Evolutionary conservation across 2,888 invertebrate genomes (phyloP), one percentile per base, ranked within the genome.

Genomic region (Aphrophora alni): DNA sequence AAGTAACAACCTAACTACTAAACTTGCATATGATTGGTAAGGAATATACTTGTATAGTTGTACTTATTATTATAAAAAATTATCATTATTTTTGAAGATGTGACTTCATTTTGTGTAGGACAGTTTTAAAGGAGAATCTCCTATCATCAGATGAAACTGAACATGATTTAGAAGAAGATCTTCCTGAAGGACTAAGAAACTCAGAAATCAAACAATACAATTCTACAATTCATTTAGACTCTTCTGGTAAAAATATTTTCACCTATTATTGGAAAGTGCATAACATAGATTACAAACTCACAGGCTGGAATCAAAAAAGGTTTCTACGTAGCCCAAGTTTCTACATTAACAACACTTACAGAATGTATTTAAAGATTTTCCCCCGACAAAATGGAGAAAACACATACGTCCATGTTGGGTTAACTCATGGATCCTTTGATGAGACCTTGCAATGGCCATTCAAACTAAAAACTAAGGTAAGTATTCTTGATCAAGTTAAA

Each of bases 231-330:
- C 86, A 87, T 83, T 38, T 83, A 44, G 82, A 85, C 27, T 83
- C 85, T n/a, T 84, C 84, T 24, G 83, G 72, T 0, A 80, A 76
- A 59, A 78, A 75, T 27, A 86, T 87, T 12, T 87, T 87, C 83
- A 87, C 87, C 4, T 88, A 87, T 83, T 88, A 87, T 84, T 88
- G 88, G 88, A 82, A 85, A 33, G 85, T 88, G 33, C 83, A 83
- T 12, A 86, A 87, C 74, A 85, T 88, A 82, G 82, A 83, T 51
- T 85, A 86, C 83, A 87, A 87, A 83, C 82, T 88, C 74, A 86
- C 84, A 21, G 85, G 85, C 80, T 87, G 87, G 87, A 86, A 86
- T 71, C 84, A 85, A 21, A 84, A 85, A 7, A 84, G 86, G 21
- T 86, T 86, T 0, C 83, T 87, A 21, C 85, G 87, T 21, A 87